Conservation (phyloP, 2,888 invertebrate genomes). For the Pilophorus perplexus region DNA sequence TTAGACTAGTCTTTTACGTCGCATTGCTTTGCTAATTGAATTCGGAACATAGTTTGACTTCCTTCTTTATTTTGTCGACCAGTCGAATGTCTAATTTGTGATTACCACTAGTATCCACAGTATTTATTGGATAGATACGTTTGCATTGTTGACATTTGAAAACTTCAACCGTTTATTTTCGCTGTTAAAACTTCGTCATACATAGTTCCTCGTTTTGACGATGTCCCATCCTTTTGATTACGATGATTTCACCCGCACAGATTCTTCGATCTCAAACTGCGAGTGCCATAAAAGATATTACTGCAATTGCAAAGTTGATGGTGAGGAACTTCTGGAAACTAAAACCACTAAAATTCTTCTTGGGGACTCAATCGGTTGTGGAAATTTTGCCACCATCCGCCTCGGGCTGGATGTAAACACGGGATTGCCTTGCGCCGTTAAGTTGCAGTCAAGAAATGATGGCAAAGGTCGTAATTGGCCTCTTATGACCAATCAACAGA, state of each 20-base stretch:
- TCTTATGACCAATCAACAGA: conserved; percentile 6
- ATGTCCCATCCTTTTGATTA: conserved; percentile 10
- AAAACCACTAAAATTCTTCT: conserved; percentile 10
- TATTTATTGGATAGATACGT: no score
- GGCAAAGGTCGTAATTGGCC: neutral
- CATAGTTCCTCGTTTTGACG: no score
- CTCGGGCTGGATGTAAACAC: conserved; percentile 23
- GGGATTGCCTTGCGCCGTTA: conserved; percentile 8
- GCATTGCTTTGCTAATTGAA: no score
- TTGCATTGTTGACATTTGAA: no score
- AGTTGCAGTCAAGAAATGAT: neutral
- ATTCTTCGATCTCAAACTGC: neutral
- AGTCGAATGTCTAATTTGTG: no score
- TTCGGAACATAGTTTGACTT: no score
- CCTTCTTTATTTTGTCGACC: no score
- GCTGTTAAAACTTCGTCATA: no score
- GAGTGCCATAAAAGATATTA: neutral
- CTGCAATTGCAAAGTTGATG: conserved; percentile 11
- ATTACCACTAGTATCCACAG: no score
- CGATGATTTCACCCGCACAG: neutral
- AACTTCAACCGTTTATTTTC: no score
- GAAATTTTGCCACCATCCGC: conserved; percentile 2
- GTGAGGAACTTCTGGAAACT: conserved; percentile 6
- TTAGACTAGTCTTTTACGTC: no score
- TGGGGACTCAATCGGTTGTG: conserved; percentile 5